Conservation (phyloP, 1,140 invertebrate genomes). For the Pemphigus obesinymphae region DNA sequence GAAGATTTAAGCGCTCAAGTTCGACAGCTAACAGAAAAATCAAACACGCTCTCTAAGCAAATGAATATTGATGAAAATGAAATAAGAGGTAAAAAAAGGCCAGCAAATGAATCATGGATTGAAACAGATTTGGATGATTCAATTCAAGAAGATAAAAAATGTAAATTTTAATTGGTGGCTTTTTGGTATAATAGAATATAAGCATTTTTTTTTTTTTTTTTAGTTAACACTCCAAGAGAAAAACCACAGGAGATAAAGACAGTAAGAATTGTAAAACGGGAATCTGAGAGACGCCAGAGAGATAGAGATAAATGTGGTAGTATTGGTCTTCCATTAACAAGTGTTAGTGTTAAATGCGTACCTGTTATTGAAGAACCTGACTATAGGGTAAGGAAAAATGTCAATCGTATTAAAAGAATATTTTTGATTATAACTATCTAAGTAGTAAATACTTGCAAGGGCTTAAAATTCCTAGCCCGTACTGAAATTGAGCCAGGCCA, state of each 20-base stretch:
- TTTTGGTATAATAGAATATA: background rate
- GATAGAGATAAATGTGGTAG: conserved; percentile 58
- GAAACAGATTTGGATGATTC: conserved; percentile 85
- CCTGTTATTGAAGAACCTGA: conserved; percentile 46
- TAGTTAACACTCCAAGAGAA: conserved; percentile 70
- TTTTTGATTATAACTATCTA: conserved; percentile 42
- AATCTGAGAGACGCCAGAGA: conserved; percentile 76
- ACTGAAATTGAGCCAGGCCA: too few species aligned
- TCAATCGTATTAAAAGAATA: background rate
- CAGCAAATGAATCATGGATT: conserved; percentile 61
- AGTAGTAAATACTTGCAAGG: too few species aligned
- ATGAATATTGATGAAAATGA: conserved; percentile 51
- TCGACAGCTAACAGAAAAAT: conserved; percentile 71
- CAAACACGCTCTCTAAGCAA: conserved; percentile 55
- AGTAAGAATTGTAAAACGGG: conserved; percentile 86
- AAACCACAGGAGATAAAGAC: conserved; percentile 87
- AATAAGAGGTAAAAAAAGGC: conserved; percentile 49
- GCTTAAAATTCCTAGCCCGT: too few species aligned
- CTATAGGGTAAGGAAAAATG: conserved; percentile 11
- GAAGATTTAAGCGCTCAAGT: conserved; percentile 77
- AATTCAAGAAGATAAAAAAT: conserved; percentile 53
- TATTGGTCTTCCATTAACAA: conserved; percentile 53
- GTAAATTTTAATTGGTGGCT: background rate
- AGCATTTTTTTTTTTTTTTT: conserved; percentile 45
- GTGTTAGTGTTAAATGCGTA: conserved; percentile 42